Conservation (phyloP, 2,797 vertebrate species). For the Huso huso region DNA sequence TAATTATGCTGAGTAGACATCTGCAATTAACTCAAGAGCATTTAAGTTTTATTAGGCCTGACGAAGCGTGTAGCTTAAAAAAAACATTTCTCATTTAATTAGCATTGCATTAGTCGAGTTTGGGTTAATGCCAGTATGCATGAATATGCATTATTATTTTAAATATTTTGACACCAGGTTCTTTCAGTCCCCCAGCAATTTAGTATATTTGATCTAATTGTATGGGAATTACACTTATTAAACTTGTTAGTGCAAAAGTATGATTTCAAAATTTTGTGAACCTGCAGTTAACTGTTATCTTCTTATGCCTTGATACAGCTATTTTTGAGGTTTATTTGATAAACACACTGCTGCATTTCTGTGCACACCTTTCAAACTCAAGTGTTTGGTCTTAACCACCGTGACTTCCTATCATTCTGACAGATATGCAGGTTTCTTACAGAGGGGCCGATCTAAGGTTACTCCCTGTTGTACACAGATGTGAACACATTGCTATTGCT, state of each 20-base stretch:
- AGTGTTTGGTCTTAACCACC: too few species aligned
- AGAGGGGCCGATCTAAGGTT: too few species aligned
- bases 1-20: constrained; percentile 47
- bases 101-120: constrained; percentile 51
- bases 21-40: constrained; percentile 55
- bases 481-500: too few species aligned
- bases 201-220: constrained; percentile 12
- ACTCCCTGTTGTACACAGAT: too few species aligned
- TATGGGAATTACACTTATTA: constrained; percentile 8
- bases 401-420: too few species aligned
- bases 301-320: too few species aligned
- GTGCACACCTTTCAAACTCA: too few species aligned
- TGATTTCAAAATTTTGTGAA: too few species aligned
- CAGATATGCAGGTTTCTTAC: too few species aligned
- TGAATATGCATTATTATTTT: constrained; percentile 18
- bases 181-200: constrained; percentile 13
- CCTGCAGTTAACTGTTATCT: too few species aligned
- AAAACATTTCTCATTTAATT: constrained; percentile 60
- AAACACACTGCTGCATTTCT: too few species aligned
- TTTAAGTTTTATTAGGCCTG: constrained; percentile 53
- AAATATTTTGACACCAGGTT: constrained; percentile 17
- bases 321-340: too few species aligned
- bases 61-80: constrained; percentile 53
- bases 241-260: background rate
- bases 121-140: constrained; percentile 45